These are phyloP conservation scores for Acronicta alni DNA, from an alignment of 2,888 invertebrate species.

Conservation along the genomic window DNA sequence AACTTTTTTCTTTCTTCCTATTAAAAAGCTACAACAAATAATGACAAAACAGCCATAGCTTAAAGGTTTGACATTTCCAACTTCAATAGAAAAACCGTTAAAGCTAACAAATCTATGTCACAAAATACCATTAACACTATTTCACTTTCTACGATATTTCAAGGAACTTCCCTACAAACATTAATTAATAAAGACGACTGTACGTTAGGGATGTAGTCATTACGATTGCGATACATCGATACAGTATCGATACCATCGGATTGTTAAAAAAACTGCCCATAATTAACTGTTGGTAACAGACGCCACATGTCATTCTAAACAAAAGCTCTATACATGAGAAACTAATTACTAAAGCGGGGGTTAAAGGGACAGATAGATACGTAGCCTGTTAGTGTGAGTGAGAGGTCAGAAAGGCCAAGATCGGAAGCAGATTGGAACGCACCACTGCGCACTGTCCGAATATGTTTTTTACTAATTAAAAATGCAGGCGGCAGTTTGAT, in stretches of 20 bases:
- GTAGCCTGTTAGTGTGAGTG: conserved; percentile 55
- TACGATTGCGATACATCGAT: conserved; percentile 63
- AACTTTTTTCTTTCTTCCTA: too few species aligned
- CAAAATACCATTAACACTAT: conserved; percentile 19
- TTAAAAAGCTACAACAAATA: neutral
- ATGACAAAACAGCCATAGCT: neutral
- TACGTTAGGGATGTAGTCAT: conserved; percentile 55
- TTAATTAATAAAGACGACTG: conserved; percentile 42
- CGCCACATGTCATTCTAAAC: conserved; percentile 87
- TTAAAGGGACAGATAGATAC: conserved; percentile 61
- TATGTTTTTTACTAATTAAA: conserved; percentile 86
- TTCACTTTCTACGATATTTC: conserved; percentile 34
- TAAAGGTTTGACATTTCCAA: neutral
- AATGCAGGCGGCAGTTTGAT: conserved; percentile 81
- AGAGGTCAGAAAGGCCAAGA: conserved; percentile 66
- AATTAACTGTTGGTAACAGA: conserved; percentile 78
- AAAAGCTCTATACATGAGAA: conserved; percentile 84
- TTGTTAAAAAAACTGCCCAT: conserved; percentile 73
- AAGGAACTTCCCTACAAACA: conserved; percentile 13
- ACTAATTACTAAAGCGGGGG: conserved; percentile 79
- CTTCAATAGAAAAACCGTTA: conserved; percentile 30
- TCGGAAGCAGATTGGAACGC: conserved; percentile 87
- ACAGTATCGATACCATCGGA: conserved; percentile 73
- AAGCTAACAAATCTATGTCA: conserved; percentile 41
- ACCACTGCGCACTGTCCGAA: conserved; percentile 83